A percentile compares a stretch with the other conserved stretches of the same genome.
These are phyloP conservation scores for Melanotus villosus DNA, from an alignment of 2,888 invertebrate species.

Conservation along the genomic window DNA sequence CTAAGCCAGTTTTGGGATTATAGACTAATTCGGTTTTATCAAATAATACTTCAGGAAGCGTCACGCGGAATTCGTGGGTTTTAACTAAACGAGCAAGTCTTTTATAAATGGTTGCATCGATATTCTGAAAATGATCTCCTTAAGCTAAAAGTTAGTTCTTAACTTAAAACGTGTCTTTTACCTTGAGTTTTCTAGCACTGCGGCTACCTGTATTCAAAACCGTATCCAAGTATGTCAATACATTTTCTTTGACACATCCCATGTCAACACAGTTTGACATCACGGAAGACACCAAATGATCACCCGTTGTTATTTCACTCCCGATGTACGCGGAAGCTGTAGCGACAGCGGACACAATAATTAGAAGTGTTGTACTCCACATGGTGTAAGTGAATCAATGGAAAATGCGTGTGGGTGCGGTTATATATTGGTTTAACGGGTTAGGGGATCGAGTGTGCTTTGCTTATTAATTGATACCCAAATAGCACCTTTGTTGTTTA, in stretches of 20 bases:
- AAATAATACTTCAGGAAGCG: conserved; percentile 81
- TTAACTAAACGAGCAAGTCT: conserved; percentile 80
- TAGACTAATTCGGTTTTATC: conserved; percentile 78
- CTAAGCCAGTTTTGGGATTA: conserved; percentile 77
- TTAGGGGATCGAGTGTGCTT: conserved; percentile 67
- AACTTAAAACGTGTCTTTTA: conserved; percentile 48
- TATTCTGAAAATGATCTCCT: conserved; percentile 69
- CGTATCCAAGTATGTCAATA: conserved; percentile 82
- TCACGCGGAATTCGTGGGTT: conserved; percentile 81
- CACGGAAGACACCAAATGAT: conserved; percentile 79
- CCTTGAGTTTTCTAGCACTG: conserved; percentile 70
- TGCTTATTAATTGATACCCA: conserved; percentile 64
- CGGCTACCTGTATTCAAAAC: conserved; percentile 74
- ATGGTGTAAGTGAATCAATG: conserved; percentile 59
- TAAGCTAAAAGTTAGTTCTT: neutral
- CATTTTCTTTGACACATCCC: conserved; percentile 83
- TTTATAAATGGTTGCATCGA: conserved; percentile 83
- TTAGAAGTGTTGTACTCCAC: conserved; percentile 68
- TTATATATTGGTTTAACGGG: conserved; percentile 75
- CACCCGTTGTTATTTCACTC: conserved; percentile 73
- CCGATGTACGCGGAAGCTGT: conserved; percentile 70
- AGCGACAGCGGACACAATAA: conserved; percentile 70
- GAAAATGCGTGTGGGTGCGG: conserved; percentile 73
- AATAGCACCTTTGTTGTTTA: conserved; percentile 57
- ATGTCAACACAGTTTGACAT: conserved; percentile 83